These are phyloP conservation scores for Phoeniculus purpureus DNA, from an alignment of 2,797 vertebrate species.

Conservation along the genomic window DNA sequence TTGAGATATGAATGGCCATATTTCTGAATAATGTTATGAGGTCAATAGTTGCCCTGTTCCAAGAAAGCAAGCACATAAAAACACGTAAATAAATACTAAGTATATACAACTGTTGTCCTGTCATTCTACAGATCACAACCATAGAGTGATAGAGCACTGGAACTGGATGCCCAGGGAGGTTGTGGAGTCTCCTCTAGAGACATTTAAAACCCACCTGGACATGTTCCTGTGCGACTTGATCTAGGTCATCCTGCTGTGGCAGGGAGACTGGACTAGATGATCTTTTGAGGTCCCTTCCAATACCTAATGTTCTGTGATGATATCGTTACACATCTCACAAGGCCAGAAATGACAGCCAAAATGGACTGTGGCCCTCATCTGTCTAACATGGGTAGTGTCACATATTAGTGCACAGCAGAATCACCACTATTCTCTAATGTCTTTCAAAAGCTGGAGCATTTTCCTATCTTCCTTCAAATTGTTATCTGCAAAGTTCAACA, in stretches of 20 bases:
- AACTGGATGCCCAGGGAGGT: too few species aligned
- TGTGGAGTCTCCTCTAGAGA: too few species aligned
- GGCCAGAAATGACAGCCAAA: background rate
- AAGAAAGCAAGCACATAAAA: background rate
- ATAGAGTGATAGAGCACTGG: background rate
- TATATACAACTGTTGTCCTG: background rate
- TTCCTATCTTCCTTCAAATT: background rate
- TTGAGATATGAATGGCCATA: background rate
- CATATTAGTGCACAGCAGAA: background rate
- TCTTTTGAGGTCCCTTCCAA: too few species aligned
- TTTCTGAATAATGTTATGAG: background rate
- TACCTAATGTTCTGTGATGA: accelerated
- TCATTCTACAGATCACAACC: background rate
- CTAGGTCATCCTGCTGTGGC: too few species aligned
- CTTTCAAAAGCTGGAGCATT: background rate
- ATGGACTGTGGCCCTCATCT: background rate
- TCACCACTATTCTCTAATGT: background rate
- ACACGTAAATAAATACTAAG: background rate
- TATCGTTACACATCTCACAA: background rate
- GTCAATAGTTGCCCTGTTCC: background rate
- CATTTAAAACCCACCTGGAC: too few species aligned
- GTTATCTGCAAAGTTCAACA: background rate
- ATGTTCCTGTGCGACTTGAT: too few species aligned
- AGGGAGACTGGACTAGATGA: too few species aligned
- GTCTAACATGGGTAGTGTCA: background rate